Percentiles rank a stretch among this genome's conserved stretches.
Evolutionary conservation across 2,888 invertebrate species (phyloP).

Genomic region (Nomada hirtipes): DNA sequence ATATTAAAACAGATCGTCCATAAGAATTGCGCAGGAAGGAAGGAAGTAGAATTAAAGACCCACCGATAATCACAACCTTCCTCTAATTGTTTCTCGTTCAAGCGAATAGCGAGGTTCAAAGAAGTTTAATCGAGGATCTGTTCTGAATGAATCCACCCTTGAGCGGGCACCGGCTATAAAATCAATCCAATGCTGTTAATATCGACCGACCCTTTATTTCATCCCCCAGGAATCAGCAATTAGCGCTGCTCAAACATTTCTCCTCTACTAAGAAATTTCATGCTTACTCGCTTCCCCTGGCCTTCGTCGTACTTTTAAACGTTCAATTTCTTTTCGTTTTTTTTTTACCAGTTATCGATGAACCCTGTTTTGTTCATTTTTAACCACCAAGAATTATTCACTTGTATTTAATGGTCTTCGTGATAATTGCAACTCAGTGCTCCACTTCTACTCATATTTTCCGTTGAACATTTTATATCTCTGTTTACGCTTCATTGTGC

Average conservation of each 20-base stretch:
- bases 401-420: neutral
- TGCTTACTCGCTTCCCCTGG: neutral
- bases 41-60: neutral
- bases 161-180: constrained; percentile 1
- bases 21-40: neutral
- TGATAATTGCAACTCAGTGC: neutral
- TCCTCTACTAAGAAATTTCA: neutral
- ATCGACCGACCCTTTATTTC: constrained; percentile 5
- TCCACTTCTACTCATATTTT: neutral
- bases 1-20: neutral
- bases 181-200: constrained; percentile 3
- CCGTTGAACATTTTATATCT: constrained; percentile 8
- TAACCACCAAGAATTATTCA: neutral
- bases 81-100: neutral
- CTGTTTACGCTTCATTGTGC: neutral
- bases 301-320: neutral
- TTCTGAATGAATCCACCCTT: neutral
- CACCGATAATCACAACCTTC: neutral
- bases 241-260: neutral
- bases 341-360: neutral
- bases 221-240: constrained; percentile 11
- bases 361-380: neutral
- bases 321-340: neutral
- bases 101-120: neutral
- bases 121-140: constrained; percentile 21